A percentile compares a stretch with the other conserved stretches of the same genome.
Evolutionary conservation across 2,888 invertebrate genomes (phyloP).

Genomic region (Cosmia trapezina): DNA sequence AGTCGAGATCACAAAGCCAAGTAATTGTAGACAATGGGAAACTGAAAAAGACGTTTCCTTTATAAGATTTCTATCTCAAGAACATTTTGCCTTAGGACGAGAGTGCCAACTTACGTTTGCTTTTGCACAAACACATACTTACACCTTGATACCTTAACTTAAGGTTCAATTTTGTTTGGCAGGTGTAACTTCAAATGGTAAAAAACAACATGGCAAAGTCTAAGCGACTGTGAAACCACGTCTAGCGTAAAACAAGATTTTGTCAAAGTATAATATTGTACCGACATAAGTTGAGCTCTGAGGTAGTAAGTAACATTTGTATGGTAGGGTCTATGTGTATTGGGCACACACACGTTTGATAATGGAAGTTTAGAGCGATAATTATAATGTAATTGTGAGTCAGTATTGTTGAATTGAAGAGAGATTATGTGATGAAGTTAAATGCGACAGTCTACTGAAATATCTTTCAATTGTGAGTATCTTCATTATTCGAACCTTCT

Average conservation of each 20-base stretch:
- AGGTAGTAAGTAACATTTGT: not conserved
- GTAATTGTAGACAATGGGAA: conserved; percentile 89
- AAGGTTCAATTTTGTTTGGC: conserved; percentile 56
- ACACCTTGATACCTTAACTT: conserved; percentile 13
- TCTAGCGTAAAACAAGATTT: conserved; percentile 88
- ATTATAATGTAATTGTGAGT: conserved; percentile 57
- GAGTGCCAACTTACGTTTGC: conserved; percentile 65
- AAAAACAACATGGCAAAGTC: conserved; percentile 69
- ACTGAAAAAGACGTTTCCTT: conserved; percentile 90
- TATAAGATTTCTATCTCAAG: conserved; percentile 88
- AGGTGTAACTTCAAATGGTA: not conserved
- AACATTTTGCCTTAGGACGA: conserved; percentile 86
- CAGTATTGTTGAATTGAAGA: conserved; percentile 22
- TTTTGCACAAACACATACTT: not conserved
- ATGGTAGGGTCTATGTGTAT: conserved; percentile 4
- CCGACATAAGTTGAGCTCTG: conserved; percentile 73
- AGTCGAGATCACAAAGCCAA: conserved; percentile 84
- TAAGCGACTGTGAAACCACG: conserved; percentile 86
- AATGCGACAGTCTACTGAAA: conserved; percentile 41
- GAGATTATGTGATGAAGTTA: conserved; percentile 10
- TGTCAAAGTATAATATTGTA: conserved; percentile 84
- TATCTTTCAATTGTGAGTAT: not conserved
- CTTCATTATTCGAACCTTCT: not conserved
- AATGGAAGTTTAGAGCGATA: conserved; percentile 42
- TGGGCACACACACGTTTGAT: conserved; percentile 54